Evolutionary conservation across 2,888 invertebrate genomes (phyloP), one percentile per base, ranked within the genome.

Genomic region (Caenorhabditis japonica): DNA sequence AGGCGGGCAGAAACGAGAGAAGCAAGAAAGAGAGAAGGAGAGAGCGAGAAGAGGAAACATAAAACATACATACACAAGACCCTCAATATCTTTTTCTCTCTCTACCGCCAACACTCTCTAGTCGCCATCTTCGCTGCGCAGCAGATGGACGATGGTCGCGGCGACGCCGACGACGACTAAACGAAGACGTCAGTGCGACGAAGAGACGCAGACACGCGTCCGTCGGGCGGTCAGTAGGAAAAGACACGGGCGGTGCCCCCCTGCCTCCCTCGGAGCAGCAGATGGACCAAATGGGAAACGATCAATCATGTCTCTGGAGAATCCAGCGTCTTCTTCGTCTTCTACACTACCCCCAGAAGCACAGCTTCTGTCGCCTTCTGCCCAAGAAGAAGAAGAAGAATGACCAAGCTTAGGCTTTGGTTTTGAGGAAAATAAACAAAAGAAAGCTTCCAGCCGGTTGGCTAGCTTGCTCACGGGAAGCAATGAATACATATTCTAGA

Each of bases 261-360:
- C 27, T n/a, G n/a, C n/a, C n/a, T n/a, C n/a, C n/a, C n/a, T n/a
- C n/a, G 21, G 55, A 55, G 55, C 41, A 55, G 55, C 55, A 55
- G 55, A 55, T 55, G 55, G 55, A 43, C 62, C 64, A 64, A 56
- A 64, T 64, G 64, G 64, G 64, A 64, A 55, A 64, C 55, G 62
- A 62, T 62, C 62, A 62, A 62, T 62, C 64, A 64, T 64, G 55
- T 64, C 43, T n/a, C 41, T 36, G 34, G 25, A n/a, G 59, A 25
- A 44, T 36, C 30, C 36, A 30, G n/a, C 25, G 53, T 25, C 25
- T 10, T n/a, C n/a, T n/a, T n/a, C n/a, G n/a, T n/a, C 17, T 21
- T 43, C 30, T 10, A 30, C 30, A 39, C 27, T 10, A n/a, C n/a
- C n/a, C n/a, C n/a, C n/a, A n/a, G n/a, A n/a, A n/a, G n/a, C 30